phyloP scores from a whole-genome alignment of 2,888 invertebrate species.

The Brachylomia viminalis region DNA sequence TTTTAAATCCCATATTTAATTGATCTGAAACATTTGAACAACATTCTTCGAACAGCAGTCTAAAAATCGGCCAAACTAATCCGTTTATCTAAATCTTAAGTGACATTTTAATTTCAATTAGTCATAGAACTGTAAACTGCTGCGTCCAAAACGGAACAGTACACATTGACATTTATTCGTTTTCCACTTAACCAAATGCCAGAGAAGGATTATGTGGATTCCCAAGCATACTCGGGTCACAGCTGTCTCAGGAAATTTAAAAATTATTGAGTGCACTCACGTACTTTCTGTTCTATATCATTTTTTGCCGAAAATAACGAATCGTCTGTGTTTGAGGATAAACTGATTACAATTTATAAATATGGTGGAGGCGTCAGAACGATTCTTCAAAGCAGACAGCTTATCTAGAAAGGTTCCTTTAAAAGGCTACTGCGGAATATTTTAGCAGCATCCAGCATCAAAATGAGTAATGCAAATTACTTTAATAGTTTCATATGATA shows the following conservation, averaged over 20 bases:
- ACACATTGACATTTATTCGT: constrained; percentile 76
- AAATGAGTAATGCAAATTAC: constrained; percentile 67
- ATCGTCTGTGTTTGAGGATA: constrained; percentile 15
- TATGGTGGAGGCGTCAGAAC: constrained; percentile 42
- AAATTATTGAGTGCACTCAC: constrained; percentile 56
- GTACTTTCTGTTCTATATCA: constrained; percentile 32
- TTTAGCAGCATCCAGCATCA: constrained; percentile 28
- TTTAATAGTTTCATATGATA: constrained; percentile 65
- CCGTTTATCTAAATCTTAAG: constrained; percentile 81
- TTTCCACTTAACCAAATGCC: constrained; percentile 84
- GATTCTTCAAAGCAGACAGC: constrained; percentile 50
- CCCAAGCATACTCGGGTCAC: constrained; percentile 69
- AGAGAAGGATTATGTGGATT: constrained; percentile 80
- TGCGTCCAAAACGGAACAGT: constrained; percentile 64
- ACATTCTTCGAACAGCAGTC: constrained; percentile 43
- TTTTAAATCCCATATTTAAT: constrained; percentile 54
- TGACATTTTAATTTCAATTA: constrained; percentile 84
- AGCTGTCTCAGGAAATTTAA: constrained; percentile 69
- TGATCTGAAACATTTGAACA: constrained; percentile 51
- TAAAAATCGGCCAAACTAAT: constrained; percentile 63
- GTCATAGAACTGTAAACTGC: constrained; percentile 74
- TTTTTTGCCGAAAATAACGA: constrained; percentile 47
- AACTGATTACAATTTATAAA: constrained; percentile 13
- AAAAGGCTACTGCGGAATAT: constrained; percentile 54
- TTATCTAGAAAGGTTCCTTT: constrained; percentile 57